Conservation (phyloP, 2,888 invertebrate species). For the Megamerina dolium region DNA sequence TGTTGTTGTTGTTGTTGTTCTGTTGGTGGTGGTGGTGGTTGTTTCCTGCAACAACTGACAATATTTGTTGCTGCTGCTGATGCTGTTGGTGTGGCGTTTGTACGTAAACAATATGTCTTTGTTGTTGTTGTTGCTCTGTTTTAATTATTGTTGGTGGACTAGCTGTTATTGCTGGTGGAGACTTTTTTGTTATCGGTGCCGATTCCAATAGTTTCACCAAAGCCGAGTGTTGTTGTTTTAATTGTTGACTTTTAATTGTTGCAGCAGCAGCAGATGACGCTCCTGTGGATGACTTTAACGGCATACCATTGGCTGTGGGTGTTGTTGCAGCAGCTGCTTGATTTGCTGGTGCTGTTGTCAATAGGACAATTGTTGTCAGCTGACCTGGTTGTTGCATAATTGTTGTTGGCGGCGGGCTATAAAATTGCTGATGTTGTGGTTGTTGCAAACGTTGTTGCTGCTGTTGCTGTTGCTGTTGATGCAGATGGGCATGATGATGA, state of each 20-base stretch:
- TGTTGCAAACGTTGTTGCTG: constrained; percentile 18
- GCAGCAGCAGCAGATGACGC: constrained; percentile 17
- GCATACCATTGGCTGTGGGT: constrained; percentile 10
- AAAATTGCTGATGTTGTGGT: constrained; percentile 18
- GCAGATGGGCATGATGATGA: constrained; percentile 21
- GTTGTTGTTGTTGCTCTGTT: constrained; percentile 14
- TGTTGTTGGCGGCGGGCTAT: constrained; percentile 5
- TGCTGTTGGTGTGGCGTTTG: constrained; percentile 17
- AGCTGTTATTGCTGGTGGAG: constrained; percentile 5
- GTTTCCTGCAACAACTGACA: constrained; percentile 15
- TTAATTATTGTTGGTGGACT: constrained; percentile 14
- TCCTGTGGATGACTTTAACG: constrained; percentile 15
- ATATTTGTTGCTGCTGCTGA: constrained; percentile 16
- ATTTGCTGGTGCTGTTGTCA: constrained; percentile 25
- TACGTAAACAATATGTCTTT: constrained; percentile 22
- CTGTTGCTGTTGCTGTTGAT: constrained; percentile 18
- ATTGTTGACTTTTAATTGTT: constrained; percentile 42
- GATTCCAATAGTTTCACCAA: constrained; percentile 61
- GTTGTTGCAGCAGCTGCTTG: constrained; percentile 15
- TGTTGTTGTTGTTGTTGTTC: constrained; percentile 11
- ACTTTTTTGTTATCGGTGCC: constrained; percentile 42
- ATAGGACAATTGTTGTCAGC: constrained; percentile 36
- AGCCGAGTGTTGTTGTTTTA: constrained; percentile 61
- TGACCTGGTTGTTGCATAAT: constrained; percentile 8
- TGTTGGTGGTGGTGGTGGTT: constrained; percentile 16